A percentile compares a stretch with the other conserved stretches of the same genome.
These are phyloP conservation scores for Brenthis ino DNA, from an alignment of 2,888 invertebrate genomes.

Conservation along the genomic window DNA sequence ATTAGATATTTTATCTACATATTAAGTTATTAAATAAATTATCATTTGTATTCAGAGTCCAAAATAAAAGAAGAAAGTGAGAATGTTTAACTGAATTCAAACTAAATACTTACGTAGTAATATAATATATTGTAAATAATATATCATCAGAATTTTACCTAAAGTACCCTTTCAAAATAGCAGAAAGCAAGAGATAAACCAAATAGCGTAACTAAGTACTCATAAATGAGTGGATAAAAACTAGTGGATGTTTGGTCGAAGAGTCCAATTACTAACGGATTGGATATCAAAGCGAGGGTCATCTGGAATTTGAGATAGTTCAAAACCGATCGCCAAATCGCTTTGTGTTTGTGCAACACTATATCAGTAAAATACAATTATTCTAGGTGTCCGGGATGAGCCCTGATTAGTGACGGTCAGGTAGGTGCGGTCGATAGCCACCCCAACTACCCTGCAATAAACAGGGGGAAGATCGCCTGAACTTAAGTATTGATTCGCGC, in stretches of 20 bases:
- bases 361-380: slow-evolving; percentile 59
- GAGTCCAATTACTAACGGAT: slow-evolving; percentile 20
- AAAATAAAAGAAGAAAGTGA: too few species aligned
- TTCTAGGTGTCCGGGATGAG: slow-evolving; percentile 81
- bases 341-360: slow-evolving; percentile 36
- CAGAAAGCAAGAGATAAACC: too few species aligned
- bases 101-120: too few species aligned
- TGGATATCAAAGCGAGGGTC: slow-evolving; percentile 32
- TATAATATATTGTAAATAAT: too few species aligned
- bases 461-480: slow-evolving; percentile 80
- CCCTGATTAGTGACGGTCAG: slow-evolving; percentile 81
- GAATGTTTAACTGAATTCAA: too few species aligned
- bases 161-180: too few species aligned
- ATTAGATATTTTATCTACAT: too few species aligned
- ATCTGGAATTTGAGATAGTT: slow-evolving; percentile 27
- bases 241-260: slow-evolving; percentile 9
- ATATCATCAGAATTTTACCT: too few species aligned
- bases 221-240: slow-evolving; percentile 10
- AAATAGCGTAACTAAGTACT: not conserved
- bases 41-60: too few species aligned
- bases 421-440: slow-evolving; percentile 74
- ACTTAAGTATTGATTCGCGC: slow-evolving; percentile 83
- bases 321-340: slow-evolving; percentile 19
- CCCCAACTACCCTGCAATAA: slow-evolving; percentile 70
- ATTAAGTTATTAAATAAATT: too few species aligned